Evolutionary conservation across 2,113 vertebrate species (phyloP).

Genomic region (Mohoua ochrocephala): DNA sequence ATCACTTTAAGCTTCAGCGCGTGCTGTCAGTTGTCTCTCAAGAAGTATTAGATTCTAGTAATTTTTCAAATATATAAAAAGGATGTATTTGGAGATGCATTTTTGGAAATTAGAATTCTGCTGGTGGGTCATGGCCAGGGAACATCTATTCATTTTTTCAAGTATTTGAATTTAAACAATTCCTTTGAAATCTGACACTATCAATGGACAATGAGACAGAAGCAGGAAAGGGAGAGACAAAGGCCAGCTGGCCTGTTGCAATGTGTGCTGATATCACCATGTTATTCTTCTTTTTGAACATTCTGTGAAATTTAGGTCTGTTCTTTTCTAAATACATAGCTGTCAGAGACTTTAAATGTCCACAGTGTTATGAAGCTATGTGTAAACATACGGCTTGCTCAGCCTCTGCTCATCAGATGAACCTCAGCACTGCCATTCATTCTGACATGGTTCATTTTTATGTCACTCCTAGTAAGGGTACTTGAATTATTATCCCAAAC

Average conservation of each 20-base stretch:
- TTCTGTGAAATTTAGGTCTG: neutral
- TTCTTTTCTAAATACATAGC: neutral
- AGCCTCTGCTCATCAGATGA: neutral
- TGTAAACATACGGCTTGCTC: neutral
- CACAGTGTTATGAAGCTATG: neutral
- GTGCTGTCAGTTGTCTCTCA: slow-evolving; percentile 73
- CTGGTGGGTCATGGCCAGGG: slow-evolving; percentile 15
- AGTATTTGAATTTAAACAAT: neutral
- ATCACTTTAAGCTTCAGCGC: slow-evolving; percentile 70
- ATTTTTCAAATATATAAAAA: slow-evolving; percentile 62
- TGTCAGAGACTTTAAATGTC: neutral
- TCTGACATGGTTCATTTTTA: neutral
- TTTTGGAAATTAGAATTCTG: slow-evolving; percentile 60
- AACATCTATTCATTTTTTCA: slow-evolving; percentile 55
- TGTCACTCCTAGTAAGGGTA: neutral
- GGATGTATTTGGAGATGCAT: neutral
- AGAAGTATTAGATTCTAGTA: slow-evolving; percentile 67
- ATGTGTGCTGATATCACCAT: neutral
- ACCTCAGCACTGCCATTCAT: neutral
- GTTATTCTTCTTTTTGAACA: neutral
- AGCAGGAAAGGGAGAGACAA: neutral
- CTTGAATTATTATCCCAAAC: neutral
- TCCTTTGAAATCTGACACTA: neutral
- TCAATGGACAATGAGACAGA: neutral
- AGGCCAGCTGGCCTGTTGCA: neutral